A percentile compares a stretch with the other conserved stretches of the same genome.
phyloP scores from a whole-genome alignment of 2,113 vertebrate genomes.

The Pterophyllum scalare region DNA sequence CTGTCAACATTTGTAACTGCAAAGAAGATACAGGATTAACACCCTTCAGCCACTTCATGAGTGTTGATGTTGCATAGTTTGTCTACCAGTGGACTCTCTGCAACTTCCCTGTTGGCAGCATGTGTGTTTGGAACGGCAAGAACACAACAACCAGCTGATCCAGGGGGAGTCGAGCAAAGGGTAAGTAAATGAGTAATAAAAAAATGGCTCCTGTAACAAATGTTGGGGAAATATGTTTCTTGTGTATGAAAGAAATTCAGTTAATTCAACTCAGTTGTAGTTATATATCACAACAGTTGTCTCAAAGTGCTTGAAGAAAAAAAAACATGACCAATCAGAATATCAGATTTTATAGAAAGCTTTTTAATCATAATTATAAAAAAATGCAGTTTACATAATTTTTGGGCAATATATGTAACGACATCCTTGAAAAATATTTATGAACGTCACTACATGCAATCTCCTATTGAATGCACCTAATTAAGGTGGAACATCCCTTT shows the following conservation, averaged over 20 bases:
- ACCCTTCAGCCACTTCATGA: too few relatives aligned
- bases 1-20: too few relatives aligned
- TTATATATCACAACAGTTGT: too few relatives aligned
- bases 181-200: too few relatives aligned
- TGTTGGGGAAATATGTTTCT: too few relatives aligned
- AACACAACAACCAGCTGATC: neutral
- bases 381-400: neutral
- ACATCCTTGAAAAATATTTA: neutral
- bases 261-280: too few relatives aligned
- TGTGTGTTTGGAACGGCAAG: neutral
- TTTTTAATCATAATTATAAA: neutral
- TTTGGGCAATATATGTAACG: neutral
- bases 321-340: neutral
- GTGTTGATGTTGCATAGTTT: neutral
- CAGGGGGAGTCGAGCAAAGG: too few relatives aligned
- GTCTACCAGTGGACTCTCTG: neutral
- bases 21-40: too few relatives aligned
- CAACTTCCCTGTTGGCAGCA: neutral
- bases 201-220: too few relatives aligned
- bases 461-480: conserved; percentile 5
- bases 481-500: conserved; percentile 1
- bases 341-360: neutral
- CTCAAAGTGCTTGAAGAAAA: too few relatives aligned
- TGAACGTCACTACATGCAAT: neutral
- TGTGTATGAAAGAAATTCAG: too few relatives aligned